phyloP scores from a whole-genome alignment of 1,140 invertebrate species.

The Papilio machaon region DNA sequence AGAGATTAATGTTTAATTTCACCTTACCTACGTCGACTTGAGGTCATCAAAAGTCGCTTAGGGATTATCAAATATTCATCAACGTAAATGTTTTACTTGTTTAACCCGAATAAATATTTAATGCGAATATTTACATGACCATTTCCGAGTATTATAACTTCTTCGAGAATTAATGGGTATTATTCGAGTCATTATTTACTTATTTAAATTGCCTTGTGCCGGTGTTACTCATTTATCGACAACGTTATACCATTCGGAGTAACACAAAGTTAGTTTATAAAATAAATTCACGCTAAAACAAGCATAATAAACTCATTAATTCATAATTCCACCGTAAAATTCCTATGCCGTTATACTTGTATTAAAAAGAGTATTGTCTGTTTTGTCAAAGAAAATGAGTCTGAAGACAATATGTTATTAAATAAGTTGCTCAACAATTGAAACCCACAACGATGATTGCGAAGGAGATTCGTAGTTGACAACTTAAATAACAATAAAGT shows the following conservation, averaged over 20 bases:
- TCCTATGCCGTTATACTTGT: too few species aligned
- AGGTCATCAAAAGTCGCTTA: constrained; percentile 74
- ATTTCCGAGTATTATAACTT: constrained; percentile 51
- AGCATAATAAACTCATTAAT: neutral
- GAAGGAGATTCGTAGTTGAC: too few species aligned
- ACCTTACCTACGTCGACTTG: constrained; percentile 42
- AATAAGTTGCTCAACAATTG: too few species aligned
- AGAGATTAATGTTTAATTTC: constrained; percentile 21
- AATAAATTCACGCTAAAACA: neutral
- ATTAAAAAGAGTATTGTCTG: too few species aligned
- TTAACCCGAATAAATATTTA: constrained; percentile 43
- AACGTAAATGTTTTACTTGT: constrained; percentile 49
- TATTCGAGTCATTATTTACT: constrained; percentile 8
- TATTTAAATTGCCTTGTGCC: constrained; percentile 10
- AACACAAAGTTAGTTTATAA: neutral
- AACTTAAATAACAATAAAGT: neutral
- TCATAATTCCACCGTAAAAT: too few species aligned
- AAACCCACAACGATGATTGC: too few species aligned
- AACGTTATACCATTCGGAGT: neutral
- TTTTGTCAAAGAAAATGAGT: too few species aligned
- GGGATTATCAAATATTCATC: constrained; percentile 61
- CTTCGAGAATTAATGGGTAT: constrained; percentile 40
- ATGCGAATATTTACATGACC: constrained; percentile 57
- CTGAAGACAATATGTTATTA: too few species aligned
- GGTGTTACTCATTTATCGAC: neutral